Evolutionary conservation across 1,140 invertebrate genomes (phyloP).

Genomic region (Drosophila bocki): DNA sequence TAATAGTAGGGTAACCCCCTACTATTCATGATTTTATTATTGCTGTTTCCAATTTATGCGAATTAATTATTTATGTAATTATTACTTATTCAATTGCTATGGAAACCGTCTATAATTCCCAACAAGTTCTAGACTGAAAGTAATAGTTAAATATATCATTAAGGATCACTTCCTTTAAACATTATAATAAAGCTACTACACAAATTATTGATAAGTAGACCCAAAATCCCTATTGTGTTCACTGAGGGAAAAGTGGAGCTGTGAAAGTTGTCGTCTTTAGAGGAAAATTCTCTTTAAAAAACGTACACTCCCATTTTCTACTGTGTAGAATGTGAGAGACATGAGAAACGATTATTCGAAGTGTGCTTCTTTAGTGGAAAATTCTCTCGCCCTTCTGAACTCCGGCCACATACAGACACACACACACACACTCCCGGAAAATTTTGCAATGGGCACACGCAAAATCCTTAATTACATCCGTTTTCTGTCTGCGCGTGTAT

Average conservation of each 20-base stretch:
- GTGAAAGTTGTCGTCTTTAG: too few relatives aligned
- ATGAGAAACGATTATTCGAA: constrained; percentile 40
- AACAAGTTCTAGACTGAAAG: too few relatives aligned
- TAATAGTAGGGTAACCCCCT: too few relatives aligned
- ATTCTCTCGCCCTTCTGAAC: constrained; percentile 36
- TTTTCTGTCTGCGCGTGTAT: constrained; percentile 72
- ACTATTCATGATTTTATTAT: too few relatives aligned
- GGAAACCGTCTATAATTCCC: too few relatives aligned
- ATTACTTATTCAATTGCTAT: too few relatives aligned
- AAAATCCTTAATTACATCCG: constrained; percentile 82
- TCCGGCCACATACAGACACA: constrained; percentile 1
- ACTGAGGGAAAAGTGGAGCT: not conserved
- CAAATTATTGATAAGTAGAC: not conserved
- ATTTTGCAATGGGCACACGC: constrained; percentile 67
- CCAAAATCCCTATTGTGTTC: too few relatives aligned
- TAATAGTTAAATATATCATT: too few relatives aligned
- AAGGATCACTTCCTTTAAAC: too few relatives aligned
- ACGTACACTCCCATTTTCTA: not conserved
- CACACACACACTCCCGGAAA: constrained; percentile 37
- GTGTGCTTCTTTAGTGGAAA: constrained; percentile 42
- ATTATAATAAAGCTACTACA: too few relatives aligned
- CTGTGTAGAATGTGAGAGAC: constrained; percentile 15
- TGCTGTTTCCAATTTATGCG: too few relatives aligned
- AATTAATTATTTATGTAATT: too few relatives aligned
- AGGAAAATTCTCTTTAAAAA: not conserved